Conservation (phyloP, 2,113 vertebrate species). For the Ovibos moschatus region DNA sequence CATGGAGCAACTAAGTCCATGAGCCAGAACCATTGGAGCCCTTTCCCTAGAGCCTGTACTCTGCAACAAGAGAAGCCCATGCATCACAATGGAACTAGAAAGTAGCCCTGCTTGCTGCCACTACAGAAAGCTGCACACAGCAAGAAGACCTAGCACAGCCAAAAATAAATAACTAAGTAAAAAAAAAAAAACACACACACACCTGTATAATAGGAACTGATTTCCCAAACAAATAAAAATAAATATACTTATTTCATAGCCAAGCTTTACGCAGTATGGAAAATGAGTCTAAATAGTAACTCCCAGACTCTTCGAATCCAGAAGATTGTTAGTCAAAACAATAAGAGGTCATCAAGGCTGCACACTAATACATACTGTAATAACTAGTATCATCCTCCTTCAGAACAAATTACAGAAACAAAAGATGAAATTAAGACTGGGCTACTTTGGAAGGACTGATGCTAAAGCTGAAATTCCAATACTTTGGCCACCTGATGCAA, state of each 20-base stretch:
- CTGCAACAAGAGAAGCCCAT: not conserved
- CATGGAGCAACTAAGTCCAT: not conserved
- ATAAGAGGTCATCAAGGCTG: conserved; percentile 1
- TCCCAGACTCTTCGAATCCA: not conserved
- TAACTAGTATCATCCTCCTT: conserved; percentile 1
- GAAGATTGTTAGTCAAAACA: conserved; percentile 43
- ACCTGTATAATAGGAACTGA: not conserved
- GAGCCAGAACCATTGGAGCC: not conserved
- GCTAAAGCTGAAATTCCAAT: not conserved
- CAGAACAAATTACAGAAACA: conserved; percentile 32
- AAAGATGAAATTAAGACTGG: conserved; percentile 31
- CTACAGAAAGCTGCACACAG: not conserved
- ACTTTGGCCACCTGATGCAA: not conserved
- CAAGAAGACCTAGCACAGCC: not conserved
- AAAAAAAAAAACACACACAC: not conserved
- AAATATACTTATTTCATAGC: conserved; percentile 19
- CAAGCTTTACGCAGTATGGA: not conserved
- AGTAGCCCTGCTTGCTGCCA: not conserved
- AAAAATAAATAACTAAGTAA: not conserved
- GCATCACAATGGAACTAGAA: not conserved
- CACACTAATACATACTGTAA: not conserved
- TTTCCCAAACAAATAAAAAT: conserved; percentile 15
- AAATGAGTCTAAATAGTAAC: conserved; percentile 13
- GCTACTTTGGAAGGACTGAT: not conserved
- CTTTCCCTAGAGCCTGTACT: not conserved